These are phyloP conservation scores for Athalia cordata DNA, from an alignment of 2,888 invertebrate genomes.

Conservation along the genomic window DNA sequence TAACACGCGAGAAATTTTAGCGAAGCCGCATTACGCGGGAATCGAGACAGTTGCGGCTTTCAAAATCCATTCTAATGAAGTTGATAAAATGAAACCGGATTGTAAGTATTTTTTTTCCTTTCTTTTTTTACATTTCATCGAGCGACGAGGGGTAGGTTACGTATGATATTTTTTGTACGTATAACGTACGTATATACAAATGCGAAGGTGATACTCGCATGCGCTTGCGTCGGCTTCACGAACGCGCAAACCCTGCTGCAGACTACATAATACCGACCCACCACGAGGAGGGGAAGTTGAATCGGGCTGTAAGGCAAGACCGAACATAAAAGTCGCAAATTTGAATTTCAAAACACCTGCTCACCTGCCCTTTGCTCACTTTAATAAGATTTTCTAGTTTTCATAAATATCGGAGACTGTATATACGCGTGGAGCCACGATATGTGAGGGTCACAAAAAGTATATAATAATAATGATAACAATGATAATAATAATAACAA, in stretches of 20 bases:
- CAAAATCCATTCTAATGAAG: constrained; percentile 8
- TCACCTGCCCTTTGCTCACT: constrained; percentile 38
- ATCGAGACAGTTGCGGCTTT: too few species aligned
- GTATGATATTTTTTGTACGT: not conserved
- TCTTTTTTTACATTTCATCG: too few species aligned
- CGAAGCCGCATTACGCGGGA: too few species aligned
- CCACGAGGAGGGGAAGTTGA: constrained; percentile 28
- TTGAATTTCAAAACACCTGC: constrained; percentile 42
- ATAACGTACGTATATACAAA: too few species aligned
- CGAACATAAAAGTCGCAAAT: constrained; percentile 39
- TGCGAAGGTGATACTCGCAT: too few species aligned
- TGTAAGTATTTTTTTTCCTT: too few species aligned
- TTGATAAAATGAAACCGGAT: constrained; percentile 1
- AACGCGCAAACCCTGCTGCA: too few species aligned
- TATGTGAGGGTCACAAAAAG: not conserved
- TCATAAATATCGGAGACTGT: constrained; percentile 25
- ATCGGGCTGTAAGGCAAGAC: constrained; percentile 12
- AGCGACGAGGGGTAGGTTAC: not conserved
- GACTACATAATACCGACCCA: not conserved
- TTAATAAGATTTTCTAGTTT: constrained; percentile 41
- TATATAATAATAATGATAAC: not conserved
- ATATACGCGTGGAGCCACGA: not conserved
- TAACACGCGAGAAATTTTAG: not conserved
- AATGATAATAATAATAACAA: too few species aligned
- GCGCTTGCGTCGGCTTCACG: not conserved